phyloP scores from a whole-genome alignment of 2,113 vertebrate species.

The Oreochromis spilurus region DNA sequence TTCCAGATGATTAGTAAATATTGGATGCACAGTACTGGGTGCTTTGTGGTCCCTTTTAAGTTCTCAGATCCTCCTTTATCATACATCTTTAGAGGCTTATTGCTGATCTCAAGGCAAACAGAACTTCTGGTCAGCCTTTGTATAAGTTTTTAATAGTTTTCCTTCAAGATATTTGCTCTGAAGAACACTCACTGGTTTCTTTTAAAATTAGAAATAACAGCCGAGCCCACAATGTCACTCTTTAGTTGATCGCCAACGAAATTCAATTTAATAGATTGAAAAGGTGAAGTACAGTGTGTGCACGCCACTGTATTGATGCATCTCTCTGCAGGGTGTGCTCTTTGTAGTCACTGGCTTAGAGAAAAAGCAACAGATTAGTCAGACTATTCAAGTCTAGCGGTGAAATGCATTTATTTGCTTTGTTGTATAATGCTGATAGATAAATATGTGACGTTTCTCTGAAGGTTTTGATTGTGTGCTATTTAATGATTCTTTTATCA shows the following conservation, averaged over 20 bases:
- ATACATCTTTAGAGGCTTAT: neutral
- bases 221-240: neutral
- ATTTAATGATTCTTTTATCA: neutral
- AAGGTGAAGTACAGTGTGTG: conserved; percentile 1
- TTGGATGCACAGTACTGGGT: neutral
- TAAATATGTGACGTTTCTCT: neutral
- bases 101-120: neutral
- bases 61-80: neutral
- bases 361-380: neutral
- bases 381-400: neutral
- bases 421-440: neutral
- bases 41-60: neutral
- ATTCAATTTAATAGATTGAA: neutral
- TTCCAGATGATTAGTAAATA: neutral
- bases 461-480: neutral
- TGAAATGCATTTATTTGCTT: neutral
- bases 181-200: neutral
- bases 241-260: neutral
- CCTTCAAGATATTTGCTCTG: neutral
- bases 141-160: neutral
- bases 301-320: neutral
- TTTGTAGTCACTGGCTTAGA: neutral
- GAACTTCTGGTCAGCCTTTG: neutral
- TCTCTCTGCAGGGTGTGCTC: conserved; percentile 13
- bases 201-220: neutral